Evolutionary conservation across 1,140 invertebrate genomes (phyloP), one percentile per base, ranked within the genome.

Genomic region (Drosophila azteca): DNA sequence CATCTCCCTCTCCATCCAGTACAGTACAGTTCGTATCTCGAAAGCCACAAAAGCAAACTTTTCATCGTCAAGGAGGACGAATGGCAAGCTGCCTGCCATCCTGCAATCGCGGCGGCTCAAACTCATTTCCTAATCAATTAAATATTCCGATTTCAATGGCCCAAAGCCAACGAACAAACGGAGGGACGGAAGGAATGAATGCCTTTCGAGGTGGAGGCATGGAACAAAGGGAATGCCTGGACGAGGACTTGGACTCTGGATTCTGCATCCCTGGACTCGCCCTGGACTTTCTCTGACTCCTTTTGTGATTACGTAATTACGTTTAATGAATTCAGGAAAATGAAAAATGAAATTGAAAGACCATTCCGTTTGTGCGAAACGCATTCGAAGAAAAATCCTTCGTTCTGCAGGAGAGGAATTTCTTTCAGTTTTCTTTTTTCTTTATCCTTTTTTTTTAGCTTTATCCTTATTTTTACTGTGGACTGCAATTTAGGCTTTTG

Each of bases 91-190:
- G 29, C 24, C 24, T 26, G 9, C 3, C 35, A 11, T 3, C 35
- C 44, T 54, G 11, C 51, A 77, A 74, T 74, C 75, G 50, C 31
- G 57, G 48, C 31, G 57, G 49, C 74, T 71, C 66, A 75, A 39
- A 63, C 82, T 85, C 65, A 85, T 85, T 81, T 78, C 74, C 65
- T 78, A 85, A 85, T 85, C 82, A 85, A 85, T 85, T 85, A 81
- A 85, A 81, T 85, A 85, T 85, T 85, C 69, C 31, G 60, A 85
- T 80, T 77, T 65, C 52, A 41, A 58, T 50, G 51, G 43, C 54
- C 35, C 44, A 35, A 45, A 44, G 26, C 17, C 39, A 39, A 39
- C 35, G 35, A 39, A 13, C 3, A 43, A 7, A 44, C 46, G n/a
- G n/a, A n/a, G n/a, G n/a, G n/a, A n/a, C n/a, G n/a, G n/a, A n/a